These are phyloP conservation scores for Hydractinia symbiolongicarpus DNA, from an alignment of 30 jellyfish, hydroid and myxozoan species.

Conservation along the genomic window DNA sequence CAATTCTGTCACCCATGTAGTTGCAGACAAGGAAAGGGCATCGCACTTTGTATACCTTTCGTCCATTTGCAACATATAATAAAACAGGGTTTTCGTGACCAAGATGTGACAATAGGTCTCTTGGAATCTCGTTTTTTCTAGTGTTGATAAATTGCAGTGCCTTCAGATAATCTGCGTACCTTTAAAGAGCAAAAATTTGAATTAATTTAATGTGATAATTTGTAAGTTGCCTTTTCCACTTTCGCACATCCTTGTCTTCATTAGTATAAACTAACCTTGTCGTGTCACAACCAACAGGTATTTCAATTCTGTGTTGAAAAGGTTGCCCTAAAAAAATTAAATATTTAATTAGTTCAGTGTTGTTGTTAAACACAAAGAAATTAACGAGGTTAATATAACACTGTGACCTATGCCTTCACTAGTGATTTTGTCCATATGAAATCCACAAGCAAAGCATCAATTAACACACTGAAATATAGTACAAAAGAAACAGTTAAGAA, in stretches of 20 bases:
- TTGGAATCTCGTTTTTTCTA: not conserved
- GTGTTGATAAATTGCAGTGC: not conserved
- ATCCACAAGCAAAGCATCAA: too few species aligned
- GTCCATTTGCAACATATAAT: not conserved
- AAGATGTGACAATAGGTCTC: not conserved
- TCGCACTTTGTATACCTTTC: constrained; percentile 9
- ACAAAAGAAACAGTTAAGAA: not conserved
- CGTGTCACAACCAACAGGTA: not conserved
- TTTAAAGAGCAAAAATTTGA: not conserved
- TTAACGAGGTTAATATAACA: not conserved
- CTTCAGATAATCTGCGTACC: not conserved
- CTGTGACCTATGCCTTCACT: not conserved
- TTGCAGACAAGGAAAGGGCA: not conserved
- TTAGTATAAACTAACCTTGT: not conserved
- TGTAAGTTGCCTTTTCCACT: not conserved
- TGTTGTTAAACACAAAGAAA: not conserved
- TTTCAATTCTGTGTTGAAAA: not conserved
- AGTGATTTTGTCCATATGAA: not conserved
- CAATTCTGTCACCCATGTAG: constrained; percentile 3
- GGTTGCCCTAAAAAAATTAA: not conserved
- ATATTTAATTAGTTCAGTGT: not conserved
- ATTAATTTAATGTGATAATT: not conserved
- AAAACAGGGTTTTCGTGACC: not conserved
- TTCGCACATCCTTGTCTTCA: not conserved
- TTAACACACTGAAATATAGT: too few species aligned